phyloP scores from a whole-genome alignment of 37 sponge, comb jelly and placozoan species.

The Amphimedon queenslandica region DNA sequence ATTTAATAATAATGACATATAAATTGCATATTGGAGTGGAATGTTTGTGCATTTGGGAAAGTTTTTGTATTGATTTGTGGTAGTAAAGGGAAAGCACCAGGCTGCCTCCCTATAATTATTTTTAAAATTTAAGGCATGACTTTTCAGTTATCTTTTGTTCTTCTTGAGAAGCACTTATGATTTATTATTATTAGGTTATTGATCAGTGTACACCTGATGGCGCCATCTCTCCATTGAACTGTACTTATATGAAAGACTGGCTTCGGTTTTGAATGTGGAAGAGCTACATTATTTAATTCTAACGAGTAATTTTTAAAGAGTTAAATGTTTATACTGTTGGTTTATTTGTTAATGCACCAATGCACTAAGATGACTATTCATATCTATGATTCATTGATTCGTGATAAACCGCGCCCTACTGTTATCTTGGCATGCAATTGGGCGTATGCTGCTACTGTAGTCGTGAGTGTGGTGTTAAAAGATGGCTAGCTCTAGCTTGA shows the following conservation, averaged over 20 bases:
- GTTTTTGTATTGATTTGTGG: background rate
- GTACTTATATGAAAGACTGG: conserved; percentile 93
- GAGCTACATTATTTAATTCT: background rate
- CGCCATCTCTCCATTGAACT: conserved; percentile 71
- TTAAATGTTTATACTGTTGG: too few species aligned
- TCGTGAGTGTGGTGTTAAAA: too few species aligned
- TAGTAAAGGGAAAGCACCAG: too few species aligned
- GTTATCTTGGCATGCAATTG: too few species aligned
- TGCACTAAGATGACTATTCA: too few species aligned
- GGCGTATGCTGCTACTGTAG: too few species aligned
- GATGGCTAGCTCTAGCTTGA: too few species aligned
- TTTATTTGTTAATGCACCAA: too few species aligned
- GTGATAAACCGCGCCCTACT: too few species aligned
- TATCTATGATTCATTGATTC: too few species aligned
- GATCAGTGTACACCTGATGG: conserved; percentile 72
- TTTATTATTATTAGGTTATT: conserved; percentile 37
- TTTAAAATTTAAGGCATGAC: background rate
- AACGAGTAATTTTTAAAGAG: background rate
- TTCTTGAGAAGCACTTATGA: background rate
- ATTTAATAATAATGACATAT: background rate
- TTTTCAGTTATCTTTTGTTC: background rate
- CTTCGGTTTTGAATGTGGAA: conserved; percentile 53
- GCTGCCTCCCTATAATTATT: too few species aligned
- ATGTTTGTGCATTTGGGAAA: background rate
- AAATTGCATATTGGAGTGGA: background rate